These are phyloP conservation scores for Oryzias celebensis DNA, from an alignment of 2,113 vertebrate genomes.

Conservation along the genomic window DNA sequence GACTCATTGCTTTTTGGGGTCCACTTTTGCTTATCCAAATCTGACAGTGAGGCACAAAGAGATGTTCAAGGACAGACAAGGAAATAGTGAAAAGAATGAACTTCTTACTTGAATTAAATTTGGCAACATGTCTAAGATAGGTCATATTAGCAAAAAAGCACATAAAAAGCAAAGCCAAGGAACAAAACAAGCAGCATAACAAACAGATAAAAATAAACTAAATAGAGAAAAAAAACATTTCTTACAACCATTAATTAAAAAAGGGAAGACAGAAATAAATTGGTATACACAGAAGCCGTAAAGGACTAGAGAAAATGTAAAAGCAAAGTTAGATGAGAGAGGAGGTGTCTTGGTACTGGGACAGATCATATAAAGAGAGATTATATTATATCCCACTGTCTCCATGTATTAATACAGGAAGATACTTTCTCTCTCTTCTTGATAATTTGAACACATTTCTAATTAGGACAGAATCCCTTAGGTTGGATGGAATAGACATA, in stretches of 20 bases:
- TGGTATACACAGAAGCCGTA: constrained; percentile 45
- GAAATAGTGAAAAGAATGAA: no score
- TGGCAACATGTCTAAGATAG: no score
- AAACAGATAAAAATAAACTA: no score
- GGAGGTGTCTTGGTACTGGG: constrained; percentile 27
- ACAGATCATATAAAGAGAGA: constrained; percentile 63
- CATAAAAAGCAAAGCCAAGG: no score
- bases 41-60: no score
- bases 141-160: no score
- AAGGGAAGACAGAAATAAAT: constrained; percentile 34
- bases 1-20: no score
- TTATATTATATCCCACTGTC: constrained; percentile 70
- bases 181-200: no score
- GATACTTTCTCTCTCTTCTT: constrained; percentile 71
- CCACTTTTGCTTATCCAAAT: no score
- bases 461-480: constrained; percentile 73
- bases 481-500: constrained; percentile 36
- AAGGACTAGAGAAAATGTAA: constrained; percentile 32
- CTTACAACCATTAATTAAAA: constrained; percentile 11
- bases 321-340: constrained; percentile 58
- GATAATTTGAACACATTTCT: constrained; percentile 79
- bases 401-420: constrained; percentile 79
- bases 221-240: constrained; percentile 12
- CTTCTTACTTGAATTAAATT: no score
- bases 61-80: no score